A percentile compares a stretch with the other conserved stretches of the same genome.
Conservation (phyloP, 2,888 invertebrate species). For the Biston stratarius region DNA sequence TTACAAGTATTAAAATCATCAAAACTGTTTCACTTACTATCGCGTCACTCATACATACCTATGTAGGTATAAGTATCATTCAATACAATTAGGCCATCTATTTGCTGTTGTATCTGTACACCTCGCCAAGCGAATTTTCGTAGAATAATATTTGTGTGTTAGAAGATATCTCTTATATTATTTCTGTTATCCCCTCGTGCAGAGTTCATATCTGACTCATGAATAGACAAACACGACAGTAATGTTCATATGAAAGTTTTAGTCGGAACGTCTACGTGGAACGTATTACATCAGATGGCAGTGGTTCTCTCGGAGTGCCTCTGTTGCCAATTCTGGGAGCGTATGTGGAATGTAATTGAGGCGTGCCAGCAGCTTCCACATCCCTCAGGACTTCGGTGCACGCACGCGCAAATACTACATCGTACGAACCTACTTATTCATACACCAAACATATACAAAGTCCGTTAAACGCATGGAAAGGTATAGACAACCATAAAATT, state of each 20-base stretch:
- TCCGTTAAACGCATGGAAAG: conserved; percentile 7
- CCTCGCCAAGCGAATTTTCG: background rate
- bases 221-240: conserved; percentile 33
- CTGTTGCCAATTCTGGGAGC: conserved; percentile 68
- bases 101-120: background rate
- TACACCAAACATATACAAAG: conserved; percentile 28
- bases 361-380: conserved; percentile 64
- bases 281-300: conserved; percentile 64
- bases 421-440: conserved; percentile 35
- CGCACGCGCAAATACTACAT: conserved; percentile 55
- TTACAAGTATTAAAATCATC: too few species aligned
- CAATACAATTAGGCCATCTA: background rate
- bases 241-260: conserved; percentile 46
- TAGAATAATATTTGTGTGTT: conserved; percentile 8
- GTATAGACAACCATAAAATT: background rate
- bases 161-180: conserved; percentile 9
- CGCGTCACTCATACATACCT: background rate
- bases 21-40: too few species aligned
- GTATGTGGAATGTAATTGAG: conserved; percentile 76
- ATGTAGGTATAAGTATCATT: background rate
- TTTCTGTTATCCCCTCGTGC: conserved; percentile 18
- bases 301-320: conserved; percentile 58
- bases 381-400: conserved; percentile 64
- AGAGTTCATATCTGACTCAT: conserved; percentile 19
- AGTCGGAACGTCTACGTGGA: conserved; percentile 35